Conservation (phyloP, 2,888 invertebrate species). For the Agelastica alni region DNA sequence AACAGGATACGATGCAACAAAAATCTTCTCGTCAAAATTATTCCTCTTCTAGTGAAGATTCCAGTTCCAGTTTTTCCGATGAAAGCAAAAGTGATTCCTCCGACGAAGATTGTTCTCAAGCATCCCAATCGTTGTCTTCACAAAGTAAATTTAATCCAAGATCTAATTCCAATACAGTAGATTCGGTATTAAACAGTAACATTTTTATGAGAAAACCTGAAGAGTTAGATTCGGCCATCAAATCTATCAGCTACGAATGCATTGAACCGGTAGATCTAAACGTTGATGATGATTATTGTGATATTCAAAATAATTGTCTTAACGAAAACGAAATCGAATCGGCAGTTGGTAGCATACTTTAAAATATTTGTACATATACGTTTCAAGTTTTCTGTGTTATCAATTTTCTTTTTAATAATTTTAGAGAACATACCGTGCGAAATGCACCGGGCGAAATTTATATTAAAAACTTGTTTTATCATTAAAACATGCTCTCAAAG, state of each 20-base stretch:
- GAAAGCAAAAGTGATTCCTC: slow-evolving; percentile 28
- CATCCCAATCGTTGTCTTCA: slow-evolving; percentile 29
- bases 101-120: slow-evolving; percentile 29
- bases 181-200: slow-evolving; percentile 28
- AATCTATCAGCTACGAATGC: slow-evolving; percentile 51
- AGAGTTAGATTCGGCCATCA: slow-evolving; percentile 52
- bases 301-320: slow-evolving; percentile 45
- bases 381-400: slow-evolving; percentile 3
- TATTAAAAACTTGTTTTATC: no score
- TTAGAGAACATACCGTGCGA: neutral
- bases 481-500: no score
- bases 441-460: neutral
- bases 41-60: slow-evolving; percentile 29
- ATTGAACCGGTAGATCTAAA: slow-evolving; percentile 36
- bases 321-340: slow-evolving; percentile 55
- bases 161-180: slow-evolving; percentile 27
- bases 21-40: slow-evolving; percentile 8
- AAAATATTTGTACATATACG: slow-evolving; percentile 24
- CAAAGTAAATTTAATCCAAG: slow-evolving; percentile 27
- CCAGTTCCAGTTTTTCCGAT: slow-evolving; percentile 27
- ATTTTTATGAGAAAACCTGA: slow-evolving; percentile 45
- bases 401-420: slow-evolving; percentile 4
- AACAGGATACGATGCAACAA: neutral
- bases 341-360: slow-evolving; percentile 54
- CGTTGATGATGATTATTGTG: slow-evolving; percentile 42